phyloP scores from a whole-genome alignment of 2,888 invertebrate species.

The Drosophila pseudotalamancana region DNA sequence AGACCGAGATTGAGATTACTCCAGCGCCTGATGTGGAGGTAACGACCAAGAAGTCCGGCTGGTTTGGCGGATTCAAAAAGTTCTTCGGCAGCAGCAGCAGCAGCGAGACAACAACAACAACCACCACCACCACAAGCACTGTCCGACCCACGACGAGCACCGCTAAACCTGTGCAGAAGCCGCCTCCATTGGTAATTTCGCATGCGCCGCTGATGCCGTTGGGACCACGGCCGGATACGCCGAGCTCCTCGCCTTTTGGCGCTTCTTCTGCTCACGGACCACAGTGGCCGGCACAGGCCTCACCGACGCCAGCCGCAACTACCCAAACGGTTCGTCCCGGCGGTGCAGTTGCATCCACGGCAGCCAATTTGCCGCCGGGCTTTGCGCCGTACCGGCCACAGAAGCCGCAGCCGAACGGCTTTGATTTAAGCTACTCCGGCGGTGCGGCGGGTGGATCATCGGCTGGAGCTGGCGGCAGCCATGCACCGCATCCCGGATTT shows the following conservation, averaged over 20 bases:
- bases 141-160: constrained; percentile 30
- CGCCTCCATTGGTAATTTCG: constrained; percentile 74
- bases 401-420: constrained; percentile 79
- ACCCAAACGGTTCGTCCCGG: constrained; percentile 33
- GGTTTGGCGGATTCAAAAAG: constrained; percentile 81
- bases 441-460: constrained; percentile 22
- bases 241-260: constrained; percentile 74
- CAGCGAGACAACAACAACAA: constrained; percentile 46
- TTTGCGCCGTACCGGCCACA: constrained; percentile 76
- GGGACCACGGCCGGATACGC: constrained; percentile 82
- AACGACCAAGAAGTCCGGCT: constrained; percentile 77
- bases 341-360: constrained; percentile 36
- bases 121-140: constrained; percentile 32
- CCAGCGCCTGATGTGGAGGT: constrained; percentile 74
- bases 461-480: constrained; percentile 10
- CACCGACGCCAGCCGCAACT: not conserved
- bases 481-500: constrained; percentile 57
- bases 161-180: constrained; percentile 51
- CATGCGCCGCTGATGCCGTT: constrained; percentile 79
- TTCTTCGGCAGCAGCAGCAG: constrained; percentile 68
- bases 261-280: constrained; percentile 37
- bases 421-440: constrained; percentile 81
- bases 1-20: constrained; percentile 77
- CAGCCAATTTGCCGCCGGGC: constrained; percentile 67
- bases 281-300: constrained; percentile 69